These are phyloP conservation scores for Pseudomugil tenellus DNA, from an alignment of 2,797 vertebrate genomes.

Conservation along the genomic window DNA sequence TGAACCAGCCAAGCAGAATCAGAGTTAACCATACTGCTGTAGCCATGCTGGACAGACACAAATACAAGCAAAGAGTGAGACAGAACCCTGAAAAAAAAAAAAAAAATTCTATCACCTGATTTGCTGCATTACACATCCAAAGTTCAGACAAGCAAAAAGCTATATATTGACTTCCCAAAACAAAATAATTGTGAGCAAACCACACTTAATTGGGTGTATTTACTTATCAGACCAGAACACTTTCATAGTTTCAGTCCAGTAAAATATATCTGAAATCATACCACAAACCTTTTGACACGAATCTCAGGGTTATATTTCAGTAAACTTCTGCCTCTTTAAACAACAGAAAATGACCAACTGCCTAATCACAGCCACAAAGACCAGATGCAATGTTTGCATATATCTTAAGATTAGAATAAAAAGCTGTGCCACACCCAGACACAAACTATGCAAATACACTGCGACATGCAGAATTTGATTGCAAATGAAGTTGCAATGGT, in stretches of 20 bases:
- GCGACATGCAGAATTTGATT: slow-evolving; percentile 7
- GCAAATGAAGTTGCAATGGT: slow-evolving; percentile 43
- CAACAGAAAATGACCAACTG: not conserved
- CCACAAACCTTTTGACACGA: not conserved
- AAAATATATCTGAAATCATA: not conserved
- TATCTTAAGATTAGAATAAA: not conserved
- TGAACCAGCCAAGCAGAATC: slow-evolving; percentile 75
- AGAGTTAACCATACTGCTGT: slow-evolving; percentile 59
- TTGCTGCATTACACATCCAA: not conserved
- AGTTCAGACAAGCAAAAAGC: not conserved
- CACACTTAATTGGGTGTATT: too few relatives aligned
- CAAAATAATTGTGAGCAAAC: not conserved
- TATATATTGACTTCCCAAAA: slow-evolving; percentile 3
- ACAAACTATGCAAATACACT: slow-evolving; percentile 4
- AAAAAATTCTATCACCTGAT: not conserved
- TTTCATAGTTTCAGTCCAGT: not conserved
- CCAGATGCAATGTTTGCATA: not conserved
- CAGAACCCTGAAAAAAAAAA: not conserved
- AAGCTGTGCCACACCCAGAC: not conserved
- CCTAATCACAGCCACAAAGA: not conserved
- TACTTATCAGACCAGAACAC: not conserved
- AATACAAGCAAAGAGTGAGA: slow-evolving; percentile 31
- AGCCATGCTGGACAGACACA: slow-evolving; percentile 77
- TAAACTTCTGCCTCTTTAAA: not conserved
- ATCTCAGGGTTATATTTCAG: not conserved